phyloP scores from a whole-genome alignment of 2,888 invertebrate genomes.

The Drepana falcataria region DNA sequence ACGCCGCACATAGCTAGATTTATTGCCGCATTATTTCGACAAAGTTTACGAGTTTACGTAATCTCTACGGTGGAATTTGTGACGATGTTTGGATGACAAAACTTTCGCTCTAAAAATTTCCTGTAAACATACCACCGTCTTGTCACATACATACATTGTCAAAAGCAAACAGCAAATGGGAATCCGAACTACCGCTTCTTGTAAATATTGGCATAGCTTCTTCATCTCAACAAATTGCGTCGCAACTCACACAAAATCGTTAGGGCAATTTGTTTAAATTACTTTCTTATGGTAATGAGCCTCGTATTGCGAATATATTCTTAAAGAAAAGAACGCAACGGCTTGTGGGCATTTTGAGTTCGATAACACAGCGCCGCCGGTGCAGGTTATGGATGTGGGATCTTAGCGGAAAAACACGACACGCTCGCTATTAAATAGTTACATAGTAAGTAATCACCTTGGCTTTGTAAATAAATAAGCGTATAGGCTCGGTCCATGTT shows the following conservation, averaged over 20 bases:
- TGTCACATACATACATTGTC: constrained; percentile 19
- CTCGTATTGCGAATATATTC: constrained; percentile 63
- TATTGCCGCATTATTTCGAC: constrained; percentile 41
- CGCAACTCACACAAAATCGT: constrained; percentile 60
- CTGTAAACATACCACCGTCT: constrained; percentile 27
- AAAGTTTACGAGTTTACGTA: constrained; percentile 39
- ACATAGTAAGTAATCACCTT: constrained; percentile 74
- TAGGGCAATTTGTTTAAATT: constrained; percentile 72
- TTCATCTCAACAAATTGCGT: constrained; percentile 54
- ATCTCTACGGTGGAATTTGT: constrained; percentile 40
- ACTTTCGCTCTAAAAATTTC: constrained; percentile 27
- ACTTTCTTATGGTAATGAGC: constrained; percentile 70
- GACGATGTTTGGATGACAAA: constrained; percentile 29
- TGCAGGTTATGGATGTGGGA: constrained; percentile 54
- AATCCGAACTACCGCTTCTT: constrained; percentile 25
- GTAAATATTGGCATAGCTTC: constrained; percentile 39
- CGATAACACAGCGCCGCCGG: constrained; percentile 57
- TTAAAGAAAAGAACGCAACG: constrained; percentile 41
- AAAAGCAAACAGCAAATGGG: constrained; percentile 24
- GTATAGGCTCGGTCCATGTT: constrained; percentile 55
- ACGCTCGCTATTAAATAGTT: constrained; percentile 64
- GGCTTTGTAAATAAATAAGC: constrained; percentile 72
- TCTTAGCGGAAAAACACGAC: constrained; percentile 60
- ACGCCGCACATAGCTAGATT: constrained; percentile 40
- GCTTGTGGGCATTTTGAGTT: constrained; percentile 42